Evolutionary conservation across 1,140 invertebrate genomes (phyloP).

Genomic region (Harpegnathos saltator): DNA sequence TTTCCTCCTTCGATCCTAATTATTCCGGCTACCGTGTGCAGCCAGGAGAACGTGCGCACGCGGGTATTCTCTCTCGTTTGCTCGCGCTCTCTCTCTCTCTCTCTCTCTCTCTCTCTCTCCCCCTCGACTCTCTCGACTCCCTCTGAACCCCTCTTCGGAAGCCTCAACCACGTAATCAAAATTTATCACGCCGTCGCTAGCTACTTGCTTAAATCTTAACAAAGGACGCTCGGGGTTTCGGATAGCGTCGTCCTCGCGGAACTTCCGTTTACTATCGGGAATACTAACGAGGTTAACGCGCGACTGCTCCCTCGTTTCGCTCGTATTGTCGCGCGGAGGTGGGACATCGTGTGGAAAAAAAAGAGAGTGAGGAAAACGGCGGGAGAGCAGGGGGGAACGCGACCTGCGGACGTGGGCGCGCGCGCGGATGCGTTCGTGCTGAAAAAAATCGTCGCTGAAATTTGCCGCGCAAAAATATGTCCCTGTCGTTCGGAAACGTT

Average conservation of each 20-base stretch:
- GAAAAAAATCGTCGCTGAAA: slow-evolving; percentile 58
- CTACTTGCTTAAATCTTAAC: slow-evolving; percentile 65
- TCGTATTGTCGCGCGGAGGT: neutral
- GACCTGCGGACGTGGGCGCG: too few species aligned
- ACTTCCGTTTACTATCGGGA: slow-evolving; percentile 56
- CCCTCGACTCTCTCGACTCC: neutral
- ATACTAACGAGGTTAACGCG: slow-evolving; percentile 65
- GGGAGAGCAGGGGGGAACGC: neutral
- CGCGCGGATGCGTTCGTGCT: too few species aligned
- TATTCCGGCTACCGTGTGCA: slow-evolving; percentile 61
- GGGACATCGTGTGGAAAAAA: neutral
- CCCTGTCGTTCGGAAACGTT: slow-evolving; percentile 40
- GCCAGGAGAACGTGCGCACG: neutral
- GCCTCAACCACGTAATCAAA: slow-evolving; percentile 68
- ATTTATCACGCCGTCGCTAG: slow-evolving; percentile 66
- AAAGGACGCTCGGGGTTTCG: slow-evolving; percentile 56
- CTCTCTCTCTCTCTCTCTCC: too few species aligned
- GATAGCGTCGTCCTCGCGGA: slow-evolving; percentile 32
- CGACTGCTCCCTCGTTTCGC: slow-evolving; percentile 14
- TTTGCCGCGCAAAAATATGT: slow-evolving; percentile 40
- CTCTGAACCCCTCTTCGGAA: slow-evolving; percentile 36
- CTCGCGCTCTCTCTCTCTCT: too few species aligned
- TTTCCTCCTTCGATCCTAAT: slow-evolving; percentile 71
- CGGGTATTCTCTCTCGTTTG: slow-evolving; percentile 10
- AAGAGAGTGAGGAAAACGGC: too few species aligned